Conservation (phyloP, 2,797 vertebrate genomes). For the Poliocrania exsul region DNA sequence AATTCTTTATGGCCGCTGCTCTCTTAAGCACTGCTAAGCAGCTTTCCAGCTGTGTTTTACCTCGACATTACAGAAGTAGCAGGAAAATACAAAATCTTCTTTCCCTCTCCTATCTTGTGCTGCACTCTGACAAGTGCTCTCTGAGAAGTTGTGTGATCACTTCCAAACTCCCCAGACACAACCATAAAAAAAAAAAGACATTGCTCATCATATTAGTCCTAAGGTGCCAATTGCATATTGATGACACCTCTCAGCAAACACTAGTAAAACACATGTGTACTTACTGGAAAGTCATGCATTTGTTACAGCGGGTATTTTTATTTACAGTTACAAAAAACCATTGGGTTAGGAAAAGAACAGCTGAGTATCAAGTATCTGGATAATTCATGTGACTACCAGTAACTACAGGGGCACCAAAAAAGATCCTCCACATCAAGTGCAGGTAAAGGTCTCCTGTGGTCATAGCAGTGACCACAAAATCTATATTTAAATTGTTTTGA, state of each 20-base stretch:
- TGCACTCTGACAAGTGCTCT: neutral
- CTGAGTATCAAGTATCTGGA: neutral
- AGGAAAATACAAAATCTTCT: neutral
- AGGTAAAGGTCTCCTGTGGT: slow-evolving; percentile 3
- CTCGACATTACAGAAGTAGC: neutral
- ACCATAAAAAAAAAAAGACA: neutral
- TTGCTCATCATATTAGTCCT: neutral
- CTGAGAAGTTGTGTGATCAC: neutral
- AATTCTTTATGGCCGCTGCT: neutral
- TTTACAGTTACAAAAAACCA: neutral
- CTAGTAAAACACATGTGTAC: neutral
- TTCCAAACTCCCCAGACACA: slow-evolving; percentile 16
- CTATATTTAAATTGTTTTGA: neutral
- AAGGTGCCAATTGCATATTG: slow-evolving; percentile 21
- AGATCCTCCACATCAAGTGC: neutral
- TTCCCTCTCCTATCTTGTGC: neutral
- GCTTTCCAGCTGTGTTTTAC: neutral
- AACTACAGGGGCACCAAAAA: neutral
- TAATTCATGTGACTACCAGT: slow-evolving; percentile 31
- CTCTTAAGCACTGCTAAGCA: neutral
- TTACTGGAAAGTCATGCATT: slow-evolving; percentile 10
- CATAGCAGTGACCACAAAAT: neutral
- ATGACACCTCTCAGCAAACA: slow-evolving; percentile 44
- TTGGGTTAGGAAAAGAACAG: neutral
- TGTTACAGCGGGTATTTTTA: neutral